A percentile compares a stretch with the other conserved stretches of the same genome.
phyloP scores from a whole-genome alignment of 1,140 invertebrate genomes.

The Apis dorsata region DNA sequence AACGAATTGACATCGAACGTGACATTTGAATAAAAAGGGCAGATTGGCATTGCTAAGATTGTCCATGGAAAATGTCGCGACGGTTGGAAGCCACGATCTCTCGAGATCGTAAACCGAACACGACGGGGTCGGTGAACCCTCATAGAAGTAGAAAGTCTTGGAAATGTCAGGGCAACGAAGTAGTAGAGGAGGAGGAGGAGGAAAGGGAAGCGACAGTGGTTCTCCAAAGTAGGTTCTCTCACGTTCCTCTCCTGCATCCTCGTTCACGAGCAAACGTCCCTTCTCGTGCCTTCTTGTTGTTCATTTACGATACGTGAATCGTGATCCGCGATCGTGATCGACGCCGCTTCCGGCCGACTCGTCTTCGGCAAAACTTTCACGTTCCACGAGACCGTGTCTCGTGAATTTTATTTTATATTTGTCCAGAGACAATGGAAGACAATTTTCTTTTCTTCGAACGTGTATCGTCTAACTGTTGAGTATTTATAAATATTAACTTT shows the following conservation, averaged over 20 bases:
- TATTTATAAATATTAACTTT: not conserved
- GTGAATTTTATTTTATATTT: not conserved
- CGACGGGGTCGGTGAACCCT: constrained; percentile 64
- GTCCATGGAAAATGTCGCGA: constrained; percentile 61
- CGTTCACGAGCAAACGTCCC: not conserved
- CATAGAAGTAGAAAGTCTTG: constrained; percentile 78
- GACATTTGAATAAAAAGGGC: constrained; percentile 46
- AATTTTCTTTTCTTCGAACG: not conserved
- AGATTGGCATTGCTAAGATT: constrained; percentile 17
- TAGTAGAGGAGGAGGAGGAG: constrained; percentile 42
- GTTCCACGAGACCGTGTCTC: not conserved
- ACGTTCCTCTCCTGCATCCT: constrained; percentile 29
- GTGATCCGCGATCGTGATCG: constrained; percentile 38
- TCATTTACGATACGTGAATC: not conserved
- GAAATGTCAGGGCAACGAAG: constrained; percentile 75
- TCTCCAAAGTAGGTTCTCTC: constrained; percentile 70
- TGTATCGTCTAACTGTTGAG: not conserved
- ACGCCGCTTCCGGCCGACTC: constrained; percentile 19
- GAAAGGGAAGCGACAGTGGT: constrained; percentile 74
- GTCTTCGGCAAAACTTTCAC: constrained; percentile 10
- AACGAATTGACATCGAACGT: not conserved
- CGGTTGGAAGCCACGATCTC: constrained; percentile 48
- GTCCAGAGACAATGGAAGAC: not conserved
- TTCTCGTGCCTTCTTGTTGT: not conserved
- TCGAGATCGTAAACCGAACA: constrained; percentile 54